phyloP scores from a whole-genome alignment of 2,113 vertebrate genomes.

The Noturus placidus region DNA sequence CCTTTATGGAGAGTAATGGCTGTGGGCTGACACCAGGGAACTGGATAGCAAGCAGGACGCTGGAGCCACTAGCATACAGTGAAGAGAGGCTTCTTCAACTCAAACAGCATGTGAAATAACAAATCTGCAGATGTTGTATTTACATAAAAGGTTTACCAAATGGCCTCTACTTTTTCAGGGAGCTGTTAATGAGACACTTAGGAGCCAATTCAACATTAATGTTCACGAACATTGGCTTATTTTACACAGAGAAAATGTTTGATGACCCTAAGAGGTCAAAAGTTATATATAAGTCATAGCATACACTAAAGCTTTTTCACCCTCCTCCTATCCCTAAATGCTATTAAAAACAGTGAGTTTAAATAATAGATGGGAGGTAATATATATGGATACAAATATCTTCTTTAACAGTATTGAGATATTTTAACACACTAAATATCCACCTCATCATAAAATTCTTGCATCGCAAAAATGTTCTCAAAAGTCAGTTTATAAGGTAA shows the following conservation, averaged over 20 bases:
- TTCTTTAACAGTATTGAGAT: conserved; percentile 48
- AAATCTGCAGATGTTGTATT: neutral
- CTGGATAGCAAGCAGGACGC: conserved; percentile 45
- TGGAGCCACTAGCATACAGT: conserved; percentile 32
- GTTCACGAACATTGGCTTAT: neutral
- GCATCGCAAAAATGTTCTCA: neutral
- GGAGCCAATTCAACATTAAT: neutral
- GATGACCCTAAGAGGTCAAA: conserved; percentile 18
- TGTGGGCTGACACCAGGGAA: conserved; percentile 66
- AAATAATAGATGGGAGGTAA: conserved; percentile 59
- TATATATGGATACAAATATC: conserved; percentile 49
- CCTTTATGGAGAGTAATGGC: conserved; percentile 81
- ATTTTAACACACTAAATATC: conserved; percentile 22
- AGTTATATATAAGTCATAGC: conserved; percentile 47
- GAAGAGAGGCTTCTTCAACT: neutral
- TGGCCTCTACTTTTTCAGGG: neutral
- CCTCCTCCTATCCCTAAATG: conserved; percentile 44
- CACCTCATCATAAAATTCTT: conserved; percentile 20
- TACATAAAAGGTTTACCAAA: neutral
- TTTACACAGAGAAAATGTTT: conserved; percentile 21
- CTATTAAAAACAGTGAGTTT: conserved; percentile 47
- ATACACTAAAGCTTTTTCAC: conserved; percentile 47
- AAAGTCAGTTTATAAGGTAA: neutral
- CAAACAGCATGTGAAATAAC: conserved; percentile 12
- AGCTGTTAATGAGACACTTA: neutral